Evolutionary conservation across 1,140 invertebrate species (phyloP), one percentile per base, ranked within the genome.

Genomic region (Lanistes nyassanus): DNA sequence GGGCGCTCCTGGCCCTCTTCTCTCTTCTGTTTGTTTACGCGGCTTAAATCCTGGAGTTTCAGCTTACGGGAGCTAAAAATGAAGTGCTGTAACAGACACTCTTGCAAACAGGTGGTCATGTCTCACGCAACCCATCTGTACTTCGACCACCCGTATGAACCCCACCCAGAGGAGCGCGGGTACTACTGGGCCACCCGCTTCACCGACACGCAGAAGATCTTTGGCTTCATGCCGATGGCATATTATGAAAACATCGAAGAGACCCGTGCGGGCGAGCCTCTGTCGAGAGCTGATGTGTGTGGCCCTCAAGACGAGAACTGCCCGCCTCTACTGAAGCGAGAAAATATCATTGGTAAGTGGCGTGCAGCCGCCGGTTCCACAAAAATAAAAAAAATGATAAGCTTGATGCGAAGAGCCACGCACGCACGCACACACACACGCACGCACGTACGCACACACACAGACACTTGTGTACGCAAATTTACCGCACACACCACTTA

Each of bases 141-240:
- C 74, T 84, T 88, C 62, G 87, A 88, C 74, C 87, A 88, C 76
- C 84, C 86, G 0, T 84, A 87, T 42, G 87, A 88, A 68, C 84
- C 86, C 0, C 84, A 88, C 67, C 86, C 86, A 0, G 83, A 87
- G 34, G 87, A 88, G 26, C 77, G 83, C 16, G 87, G 87, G 2
- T 70, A 82, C 3, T 86, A 86, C 69, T 88, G 87, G 87, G 86
- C 85, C 0, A 78, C 82, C 0, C 76, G 87, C 11, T 81, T 79
- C 72, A 84, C 78, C 6, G 83, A 86, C 69, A 84, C 85, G 2
- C 66, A 68, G 19, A 82, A 84, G 60, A 75, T 78, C 0, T 88
- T 86, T 72, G 64, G 76, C n/a, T 86, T 85, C 76, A 80, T 81
- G 39, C 81, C 83, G 16, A 77, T 77, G 29, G 64, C 76, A n/a